A percentile compares a stretch with the other conserved stretches of the same genome.
Evolutionary conservation across 2,797 vertebrate genomes (phyloP).

Genomic region (Platalea minor): DNA sequence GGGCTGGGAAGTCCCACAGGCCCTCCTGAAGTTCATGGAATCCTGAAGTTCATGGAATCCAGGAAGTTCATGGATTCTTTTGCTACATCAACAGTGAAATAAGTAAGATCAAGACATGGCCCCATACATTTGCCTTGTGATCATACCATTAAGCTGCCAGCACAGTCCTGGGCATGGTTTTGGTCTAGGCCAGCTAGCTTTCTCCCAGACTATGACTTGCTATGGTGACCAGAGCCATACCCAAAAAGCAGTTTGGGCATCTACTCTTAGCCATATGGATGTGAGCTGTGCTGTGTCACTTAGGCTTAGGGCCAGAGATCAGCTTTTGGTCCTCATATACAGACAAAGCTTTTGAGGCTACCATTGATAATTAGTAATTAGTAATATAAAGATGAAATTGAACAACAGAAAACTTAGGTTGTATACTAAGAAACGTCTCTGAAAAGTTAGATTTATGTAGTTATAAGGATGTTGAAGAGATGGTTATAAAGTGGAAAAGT

Average conservation of each 20-base stretch:
- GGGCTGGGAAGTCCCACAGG: neutral
- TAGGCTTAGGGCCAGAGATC: neutral
- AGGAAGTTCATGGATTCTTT: neutral
- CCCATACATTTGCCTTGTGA: neutral
- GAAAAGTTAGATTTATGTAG: neutral
- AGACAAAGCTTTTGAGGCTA: neutral
- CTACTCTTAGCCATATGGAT: neutral
- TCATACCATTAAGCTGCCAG: neutral
- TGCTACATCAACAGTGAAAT: neutral
- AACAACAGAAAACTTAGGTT: neutral
- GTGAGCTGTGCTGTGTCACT: neutral
- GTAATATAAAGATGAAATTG: neutral
- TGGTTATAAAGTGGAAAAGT: neutral
- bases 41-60: too few species aligned
- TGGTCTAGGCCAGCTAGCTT: neutral
- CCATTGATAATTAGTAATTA: neutral
- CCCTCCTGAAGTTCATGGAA: neutral
- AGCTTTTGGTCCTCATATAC: neutral
- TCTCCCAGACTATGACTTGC: neutral
- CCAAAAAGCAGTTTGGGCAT: neutral
- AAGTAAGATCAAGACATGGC: neutral
- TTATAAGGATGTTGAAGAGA: neutral
- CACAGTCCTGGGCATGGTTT: neutral
- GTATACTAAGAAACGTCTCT: neutral
- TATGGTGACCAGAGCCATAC: neutral